These are phyloP conservation scores for Calliphora vicina DNA, from an alignment of 1,140 invertebrate species.

Conservation along the genomic window DNA sequence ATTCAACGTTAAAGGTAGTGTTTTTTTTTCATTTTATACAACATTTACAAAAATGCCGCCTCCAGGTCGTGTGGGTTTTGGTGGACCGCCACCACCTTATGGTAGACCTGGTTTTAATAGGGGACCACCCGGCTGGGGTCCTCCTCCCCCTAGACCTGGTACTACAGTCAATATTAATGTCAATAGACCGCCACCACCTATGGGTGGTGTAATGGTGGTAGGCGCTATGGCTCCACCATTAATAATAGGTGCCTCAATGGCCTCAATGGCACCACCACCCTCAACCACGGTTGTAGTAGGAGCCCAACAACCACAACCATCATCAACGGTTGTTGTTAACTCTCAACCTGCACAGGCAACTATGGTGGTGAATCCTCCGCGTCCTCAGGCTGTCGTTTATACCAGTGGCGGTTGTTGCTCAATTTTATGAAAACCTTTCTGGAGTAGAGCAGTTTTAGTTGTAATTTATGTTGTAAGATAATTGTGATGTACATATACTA, in stretches of 20 bases:
- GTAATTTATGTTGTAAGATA: background rate
- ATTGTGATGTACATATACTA: background rate
- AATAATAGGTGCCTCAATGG: slow-evolving; percentile 43
- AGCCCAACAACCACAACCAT: slow-evolving; percentile 16
- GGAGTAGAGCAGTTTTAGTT: background rate
- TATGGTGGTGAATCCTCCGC: background rate
- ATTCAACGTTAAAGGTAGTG: background rate
- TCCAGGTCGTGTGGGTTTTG: slow-evolving; percentile 37
- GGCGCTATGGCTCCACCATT: slow-evolving; percentile 40
- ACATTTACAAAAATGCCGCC: slow-evolving; percentile 45
- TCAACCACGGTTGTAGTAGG: slow-evolving; percentile 41
- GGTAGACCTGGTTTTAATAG: too few relatives aligned
- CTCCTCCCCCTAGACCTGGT: slow-evolving; percentile 44
- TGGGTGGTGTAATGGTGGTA: slow-evolving; percentile 37
- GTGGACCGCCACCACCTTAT: slow-evolving; percentile 4
- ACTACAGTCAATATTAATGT: slow-evolving; percentile 50
- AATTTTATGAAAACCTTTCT: background rate
- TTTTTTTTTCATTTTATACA: background rate
- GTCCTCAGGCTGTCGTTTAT: background rate
- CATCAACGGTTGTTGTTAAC: slow-evolving; percentile 40
- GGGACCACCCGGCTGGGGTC: slow-evolving; percentile 14
- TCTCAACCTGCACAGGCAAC: slow-evolving; percentile 21
- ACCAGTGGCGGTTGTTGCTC: slow-evolving; percentile 17
- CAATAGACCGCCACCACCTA: slow-evolving; percentile 36
- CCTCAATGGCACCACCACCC: slow-evolving; percentile 37